These are phyloP conservation scores for Picus viridis DNA, from an alignment of 2,797 vertebrate genomes.

Conservation along the genomic window DNA sequence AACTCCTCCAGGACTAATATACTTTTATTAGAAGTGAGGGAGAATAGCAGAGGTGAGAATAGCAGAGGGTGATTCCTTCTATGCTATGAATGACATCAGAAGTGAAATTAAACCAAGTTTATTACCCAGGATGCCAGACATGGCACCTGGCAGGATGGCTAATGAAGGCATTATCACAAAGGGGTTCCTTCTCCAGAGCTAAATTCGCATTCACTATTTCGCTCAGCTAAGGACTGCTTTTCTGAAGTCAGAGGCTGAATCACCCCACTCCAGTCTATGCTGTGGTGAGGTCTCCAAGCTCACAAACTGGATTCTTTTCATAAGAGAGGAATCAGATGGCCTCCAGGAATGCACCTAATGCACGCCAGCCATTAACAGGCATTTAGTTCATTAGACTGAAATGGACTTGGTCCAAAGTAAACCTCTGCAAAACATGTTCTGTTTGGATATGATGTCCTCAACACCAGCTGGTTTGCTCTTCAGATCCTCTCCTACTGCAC, in stretches of 20 bases:
- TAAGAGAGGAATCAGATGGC: background rate
- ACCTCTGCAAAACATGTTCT: background rate
- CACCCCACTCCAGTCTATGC: fast-evolving
- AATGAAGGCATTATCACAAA: background rate
- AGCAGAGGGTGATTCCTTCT: background rate
- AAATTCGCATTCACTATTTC: background rate
- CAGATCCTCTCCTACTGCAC: background rate
- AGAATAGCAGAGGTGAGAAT: background rate
- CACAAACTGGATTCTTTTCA: background rate
- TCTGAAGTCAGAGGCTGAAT: background rate
- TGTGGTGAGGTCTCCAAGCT: background rate
- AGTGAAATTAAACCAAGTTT: background rate
- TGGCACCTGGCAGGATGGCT: background rate
- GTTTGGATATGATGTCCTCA: background rate
- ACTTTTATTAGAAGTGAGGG: background rate
- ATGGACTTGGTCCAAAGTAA: background rate
- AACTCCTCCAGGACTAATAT: background rate
- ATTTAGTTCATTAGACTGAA: background rate
- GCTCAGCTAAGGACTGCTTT: background rate
- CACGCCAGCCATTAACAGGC: background rate
- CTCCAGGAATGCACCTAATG: background rate
- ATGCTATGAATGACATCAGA: background rate
- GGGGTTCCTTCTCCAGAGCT: background rate
- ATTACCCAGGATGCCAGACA: background rate
- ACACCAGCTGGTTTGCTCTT: background rate